Conservation (phyloP, 2,797 vertebrate species). For the Silurus aristotelis region DNA sequence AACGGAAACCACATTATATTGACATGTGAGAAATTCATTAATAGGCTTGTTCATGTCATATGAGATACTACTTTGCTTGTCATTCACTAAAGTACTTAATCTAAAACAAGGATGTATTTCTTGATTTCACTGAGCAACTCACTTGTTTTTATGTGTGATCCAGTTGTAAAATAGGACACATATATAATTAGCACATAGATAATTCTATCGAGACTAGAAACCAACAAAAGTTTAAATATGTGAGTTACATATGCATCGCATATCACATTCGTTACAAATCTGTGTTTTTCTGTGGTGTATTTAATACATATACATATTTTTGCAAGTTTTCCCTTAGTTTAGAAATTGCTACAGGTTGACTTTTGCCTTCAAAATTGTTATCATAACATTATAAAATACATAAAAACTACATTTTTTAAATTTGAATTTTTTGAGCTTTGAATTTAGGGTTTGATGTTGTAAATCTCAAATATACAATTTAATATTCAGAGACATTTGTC, state of each 20-base stretch:
- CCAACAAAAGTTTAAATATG: neutral
- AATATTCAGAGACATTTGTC: neutral
- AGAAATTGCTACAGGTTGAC: neutral
- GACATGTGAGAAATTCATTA: constrained; percentile 77
- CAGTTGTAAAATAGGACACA: neutral
- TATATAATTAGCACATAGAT: constrained; percentile 13
- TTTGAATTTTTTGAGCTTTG: neutral
- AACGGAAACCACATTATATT: constrained; percentile 74
- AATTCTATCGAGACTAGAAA: neutral
- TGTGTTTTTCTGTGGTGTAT: neutral
- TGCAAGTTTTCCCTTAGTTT: neutral
- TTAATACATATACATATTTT: neutral
- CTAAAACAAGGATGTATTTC: constrained; percentile 47
- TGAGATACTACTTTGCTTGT: constrained; percentile 72
- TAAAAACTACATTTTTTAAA: neutral
- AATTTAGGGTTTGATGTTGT: neutral
- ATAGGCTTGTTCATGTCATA: constrained; percentile 69
- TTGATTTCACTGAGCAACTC: constrained; percentile 30
- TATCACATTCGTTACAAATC: neutral
- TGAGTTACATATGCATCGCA: neutral
- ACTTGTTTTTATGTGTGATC: constrained; percentile 9
- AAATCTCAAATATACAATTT: neutral
- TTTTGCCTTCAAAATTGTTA: neutral
- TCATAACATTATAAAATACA: neutral
- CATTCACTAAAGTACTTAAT: constrained; percentile 56